A percentile compares a stretch with the other conserved stretches of the same genome.
These are phyloP conservation scores for Cyclina sinensis DNA, from an alignment of 1,140 invertebrate species.

Conservation along the genomic window DNA sequence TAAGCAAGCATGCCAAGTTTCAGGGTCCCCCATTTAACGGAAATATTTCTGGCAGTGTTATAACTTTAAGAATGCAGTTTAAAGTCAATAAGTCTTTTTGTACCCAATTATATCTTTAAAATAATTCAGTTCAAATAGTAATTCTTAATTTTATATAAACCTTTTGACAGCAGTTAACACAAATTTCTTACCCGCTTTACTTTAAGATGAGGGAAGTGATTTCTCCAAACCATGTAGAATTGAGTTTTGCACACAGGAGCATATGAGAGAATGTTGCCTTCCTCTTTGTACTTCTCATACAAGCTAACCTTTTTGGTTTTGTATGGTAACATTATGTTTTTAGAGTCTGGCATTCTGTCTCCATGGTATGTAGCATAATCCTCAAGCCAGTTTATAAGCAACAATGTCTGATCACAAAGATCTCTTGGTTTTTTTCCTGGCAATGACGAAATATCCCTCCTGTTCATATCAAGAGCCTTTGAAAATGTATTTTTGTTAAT, in stretches of 20 bases:
- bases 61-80: too few relatives aligned
- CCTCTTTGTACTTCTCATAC: background rate
- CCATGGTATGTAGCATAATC: background rate
- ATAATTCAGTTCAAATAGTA: too few relatives aligned
- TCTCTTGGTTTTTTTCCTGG: background rate
- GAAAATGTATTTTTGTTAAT: slow-evolving; percentile 9
- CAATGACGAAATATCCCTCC: background rate
- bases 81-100: too few relatives aligned
- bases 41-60: too few relatives aligned
- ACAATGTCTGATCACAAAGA: background rate
- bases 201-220: background rate
- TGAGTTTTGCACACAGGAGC: background rate
- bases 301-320: background rate
- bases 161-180: too few relatives aligned
- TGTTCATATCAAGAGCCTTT: background rate
- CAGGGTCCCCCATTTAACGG: too few relatives aligned
- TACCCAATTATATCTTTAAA: too few relatives aligned
- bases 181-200: background rate
- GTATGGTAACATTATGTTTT: background rate
- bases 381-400: background rate
- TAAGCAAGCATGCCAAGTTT: too few relatives aligned
- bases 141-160: too few relatives aligned
- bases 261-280: background rate
- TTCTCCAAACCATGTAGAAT: background rate
- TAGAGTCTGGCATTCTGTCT: background rate